Percentiles rank a stretch among this genome's conserved stretches.
These are phyloP conservation scores for Sebastes taczanowskii DNA, from an alignment of 2,797 vertebrate species.

Conservation along the genomic window DNA sequence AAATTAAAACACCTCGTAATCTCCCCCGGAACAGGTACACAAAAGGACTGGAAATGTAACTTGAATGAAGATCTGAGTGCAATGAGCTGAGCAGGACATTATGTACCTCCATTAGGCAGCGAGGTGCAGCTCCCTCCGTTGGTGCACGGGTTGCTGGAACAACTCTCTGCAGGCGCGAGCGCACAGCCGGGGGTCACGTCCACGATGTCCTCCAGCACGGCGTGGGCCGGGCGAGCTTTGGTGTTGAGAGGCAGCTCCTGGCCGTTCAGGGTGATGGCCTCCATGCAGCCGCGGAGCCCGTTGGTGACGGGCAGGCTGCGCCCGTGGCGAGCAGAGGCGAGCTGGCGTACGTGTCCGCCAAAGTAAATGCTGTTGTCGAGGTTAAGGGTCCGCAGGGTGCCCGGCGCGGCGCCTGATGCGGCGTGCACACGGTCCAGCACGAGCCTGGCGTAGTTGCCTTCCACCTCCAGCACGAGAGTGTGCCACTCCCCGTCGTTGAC, in stretches of 20 bases:
- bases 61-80: neutral
- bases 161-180: constrained; percentile 85
- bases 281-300: constrained; percentile 94
- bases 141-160: constrained; percentile 92
- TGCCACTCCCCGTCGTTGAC: constrained; percentile 98
- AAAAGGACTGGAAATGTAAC: neutral
- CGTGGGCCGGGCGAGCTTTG: constrained; percentile 82
- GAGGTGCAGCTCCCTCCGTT: constrained; percentile 91
- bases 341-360: constrained; percentile 91
- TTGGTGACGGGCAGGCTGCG: constrained; percentile 87
- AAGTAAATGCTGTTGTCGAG: constrained; percentile 93
- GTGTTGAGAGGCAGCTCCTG: constrained; percentile 92
- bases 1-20: neutral
- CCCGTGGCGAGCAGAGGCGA: constrained; percentile 79
- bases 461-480: constrained; percentile 91
- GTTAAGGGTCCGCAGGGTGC: constrained; percentile 94
- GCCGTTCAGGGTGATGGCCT: constrained; percentile 90
- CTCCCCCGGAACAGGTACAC: neutral
- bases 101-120: constrained; percentile 88
- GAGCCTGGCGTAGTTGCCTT: constrained; percentile 93
- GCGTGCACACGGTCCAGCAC: constrained; percentile 94
- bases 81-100: neutral
- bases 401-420: constrained; percentile 94
- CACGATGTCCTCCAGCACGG: constrained; percentile 91
- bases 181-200: constrained; percentile 90